A percentile compares a stretch with the other conserved stretches of the same genome.
Conservation (phyloP, 1,140 invertebrate species). For the Glomeris maerens region DNA sequence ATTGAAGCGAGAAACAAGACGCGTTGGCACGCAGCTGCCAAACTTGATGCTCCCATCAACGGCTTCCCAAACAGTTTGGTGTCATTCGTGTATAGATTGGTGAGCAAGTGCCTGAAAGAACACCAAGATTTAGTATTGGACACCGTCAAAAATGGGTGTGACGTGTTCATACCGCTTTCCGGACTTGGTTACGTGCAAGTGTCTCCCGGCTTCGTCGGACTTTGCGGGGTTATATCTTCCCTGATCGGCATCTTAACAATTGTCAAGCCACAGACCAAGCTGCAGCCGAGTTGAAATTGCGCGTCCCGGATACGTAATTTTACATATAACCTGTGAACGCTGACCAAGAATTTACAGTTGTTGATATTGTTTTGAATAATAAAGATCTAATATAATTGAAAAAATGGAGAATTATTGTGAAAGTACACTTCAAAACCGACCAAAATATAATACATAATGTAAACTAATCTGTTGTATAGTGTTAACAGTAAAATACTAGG, state of each 20-base stretch:
- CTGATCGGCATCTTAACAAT: conserved; percentile 53
- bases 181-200: conserved; percentile 56
- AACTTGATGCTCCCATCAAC: conserved; percentile 3
- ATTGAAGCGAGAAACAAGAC: conserved; percentile 22
- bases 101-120: conserved; percentile 19
- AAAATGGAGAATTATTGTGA: no score
- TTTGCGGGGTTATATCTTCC: conserved; percentile 63
- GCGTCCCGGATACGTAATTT: no score
- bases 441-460: no score
- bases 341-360: no score
- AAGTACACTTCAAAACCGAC: no score
- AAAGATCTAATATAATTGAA: no score
- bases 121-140: conserved; percentile 59
- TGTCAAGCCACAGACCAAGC: conserved; percentile 43
- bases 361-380: no score
- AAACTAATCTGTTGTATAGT: no score
- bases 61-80: conserved; percentile 11
- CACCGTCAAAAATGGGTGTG: conserved; percentile 68
- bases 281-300: conserved; percentile 17
- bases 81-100: neutral
- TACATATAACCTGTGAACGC: no score
- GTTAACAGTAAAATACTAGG: no score
- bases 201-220: conserved; percentile 54
- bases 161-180: conserved; percentile 66
- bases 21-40: conserved; percentile 1